These are phyloP conservation scores for Eupithecia centaureata DNA, from an alignment of 2,888 invertebrate species.

Conservation along the genomic window DNA sequence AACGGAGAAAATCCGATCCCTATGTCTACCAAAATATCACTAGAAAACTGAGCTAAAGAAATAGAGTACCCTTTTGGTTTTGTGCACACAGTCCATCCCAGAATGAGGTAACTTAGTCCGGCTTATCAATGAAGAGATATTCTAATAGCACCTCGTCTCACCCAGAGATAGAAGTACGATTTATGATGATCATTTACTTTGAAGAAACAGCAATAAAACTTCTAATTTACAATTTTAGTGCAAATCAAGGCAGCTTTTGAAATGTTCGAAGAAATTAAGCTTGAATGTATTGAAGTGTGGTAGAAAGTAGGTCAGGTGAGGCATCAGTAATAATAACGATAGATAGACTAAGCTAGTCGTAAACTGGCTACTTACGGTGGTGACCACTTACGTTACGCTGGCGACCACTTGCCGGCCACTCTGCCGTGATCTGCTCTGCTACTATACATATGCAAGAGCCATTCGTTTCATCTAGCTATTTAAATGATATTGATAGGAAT, in stretches of 20 bases:
- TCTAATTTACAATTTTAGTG: background rate
- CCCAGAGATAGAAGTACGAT: background rate
- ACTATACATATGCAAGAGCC: background rate
- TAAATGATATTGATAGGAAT: background rate
- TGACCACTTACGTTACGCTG: background rate
- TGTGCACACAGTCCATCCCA: background rate
- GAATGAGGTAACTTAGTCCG: background rate
- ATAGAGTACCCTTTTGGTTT: too few relatives aligned
- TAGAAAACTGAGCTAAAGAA: too few relatives aligned
- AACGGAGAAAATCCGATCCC: too few relatives aligned
- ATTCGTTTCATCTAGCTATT: background rate
- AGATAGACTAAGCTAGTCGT: background rate
- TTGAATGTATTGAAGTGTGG: conserved; percentile 15
- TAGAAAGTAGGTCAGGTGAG: conserved; percentile 27
- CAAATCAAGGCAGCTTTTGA: background rate
- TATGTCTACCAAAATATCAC: too few relatives aligned
- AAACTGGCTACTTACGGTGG: background rate
- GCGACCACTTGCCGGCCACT: background rate
- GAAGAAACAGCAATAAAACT: background rate
- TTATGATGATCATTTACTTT: background rate
- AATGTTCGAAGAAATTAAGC: conserved; percentile 15
- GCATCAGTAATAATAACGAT: background rate
- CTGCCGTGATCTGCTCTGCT: background rate
- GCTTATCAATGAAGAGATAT: background rate
- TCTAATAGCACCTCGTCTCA: background rate